Evolutionary conservation across 2,888 invertebrate species (phyloP), one percentile per base, ranked within the genome.

Genomic region (Nemotelus nigrinus): DNA sequence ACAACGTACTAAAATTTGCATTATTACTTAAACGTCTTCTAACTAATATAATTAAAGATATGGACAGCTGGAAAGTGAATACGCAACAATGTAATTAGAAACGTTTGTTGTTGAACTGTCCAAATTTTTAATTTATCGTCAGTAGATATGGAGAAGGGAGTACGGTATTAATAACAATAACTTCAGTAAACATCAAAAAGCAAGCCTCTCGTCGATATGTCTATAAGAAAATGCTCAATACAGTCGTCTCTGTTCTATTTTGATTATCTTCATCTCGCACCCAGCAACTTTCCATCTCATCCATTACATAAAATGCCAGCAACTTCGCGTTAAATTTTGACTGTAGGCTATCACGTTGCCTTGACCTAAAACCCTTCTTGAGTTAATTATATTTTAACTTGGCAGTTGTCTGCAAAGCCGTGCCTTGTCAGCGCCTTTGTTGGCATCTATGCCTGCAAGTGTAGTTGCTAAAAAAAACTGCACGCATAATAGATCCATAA

Each of bases 1-100:
- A 10, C 65, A 65, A 65, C n/a, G n/a, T 45, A 65, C 65, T 65
- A 65, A 65, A 65, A 65, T 10, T 6, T 43, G 45, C 47, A 65
- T 6, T 65, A n/a, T 10, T 3, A 6, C 3, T 44, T 43, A 47
- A 45, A 39, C 7, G 5, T 65, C 45, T 45, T 65, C 7, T 25
- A 47, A 65, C 65, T 43, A 65, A 65, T 65, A 65, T 6, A n/a
- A 45, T 44, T n/a, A 65, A 65, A 65, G 10, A 47, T 65, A 47
- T 44, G 41, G 45, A 65, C 10, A n/a, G 8, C 47, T 44, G 2
- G 43, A 7, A 25, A 25, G 25, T 25, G 25, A 25, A 25, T 25
- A 25, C 25, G 25, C 25, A 25, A 25, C 25, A 25, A 25, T 25
- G 25, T 25, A 25, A 25, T 10, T 45, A 45, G 44, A n/a, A 65